Conservation (phyloP, 2,888 invertebrate species). For the Nebria brevicollis region DNA sequence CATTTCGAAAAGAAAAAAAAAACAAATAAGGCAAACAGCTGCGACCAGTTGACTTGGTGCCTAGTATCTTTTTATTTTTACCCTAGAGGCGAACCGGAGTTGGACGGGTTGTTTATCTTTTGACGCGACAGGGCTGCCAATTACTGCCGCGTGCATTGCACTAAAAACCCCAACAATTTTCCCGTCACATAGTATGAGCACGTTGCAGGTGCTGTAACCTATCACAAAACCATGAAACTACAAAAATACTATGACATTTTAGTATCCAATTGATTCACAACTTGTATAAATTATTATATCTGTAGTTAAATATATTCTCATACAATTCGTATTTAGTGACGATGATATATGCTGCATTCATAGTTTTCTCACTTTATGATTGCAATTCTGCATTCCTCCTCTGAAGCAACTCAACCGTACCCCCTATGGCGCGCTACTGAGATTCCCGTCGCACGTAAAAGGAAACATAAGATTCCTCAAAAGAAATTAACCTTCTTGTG, state of each 20-base stretch:
- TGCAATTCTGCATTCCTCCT: not conserved
- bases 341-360: too few species aligned
- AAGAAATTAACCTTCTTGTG: not conserved
- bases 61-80: not conserved
- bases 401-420: not conserved
- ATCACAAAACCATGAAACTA: not conserved
- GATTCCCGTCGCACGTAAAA: not conserved
- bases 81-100: not conserved
- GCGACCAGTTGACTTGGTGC: not conserved
- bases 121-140: slow-evolving; percentile 1
- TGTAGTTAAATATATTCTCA: too few species aligned
- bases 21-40: not conserved
- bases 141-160: not conserved
- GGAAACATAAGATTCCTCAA: slow-evolving; percentile 1
- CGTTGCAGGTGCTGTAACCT: not conserved
- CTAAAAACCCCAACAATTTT: not conserved
- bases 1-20: not conserved
- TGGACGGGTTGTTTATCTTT: not conserved
- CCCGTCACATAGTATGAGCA: not conserved
- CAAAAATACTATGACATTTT: not conserved
- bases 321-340: too few species aligned
- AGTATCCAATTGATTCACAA: not conserved
- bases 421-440: not conserved
- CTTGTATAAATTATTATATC: too few species aligned
- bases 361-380: too few species aligned